Evolutionary conservation across 2,797 vertebrate species (phyloP).

Genomic region (Ctenosaura bakeri): DNA sequence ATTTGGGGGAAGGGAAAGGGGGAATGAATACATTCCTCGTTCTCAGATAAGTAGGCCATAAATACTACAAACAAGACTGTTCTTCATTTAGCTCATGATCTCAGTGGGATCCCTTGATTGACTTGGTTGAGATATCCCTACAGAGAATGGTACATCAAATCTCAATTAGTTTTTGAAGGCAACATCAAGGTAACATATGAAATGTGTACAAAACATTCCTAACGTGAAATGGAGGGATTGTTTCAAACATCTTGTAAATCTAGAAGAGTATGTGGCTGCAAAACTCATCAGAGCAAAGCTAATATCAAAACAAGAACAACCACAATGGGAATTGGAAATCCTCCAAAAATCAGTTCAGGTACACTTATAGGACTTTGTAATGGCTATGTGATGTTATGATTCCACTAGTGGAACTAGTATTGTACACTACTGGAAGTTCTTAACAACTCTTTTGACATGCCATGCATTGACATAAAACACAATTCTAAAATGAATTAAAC

Average conservation of each 20-base stretch:
- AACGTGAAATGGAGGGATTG: slow-evolving; percentile 33
- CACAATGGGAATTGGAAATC: slow-evolving; percentile 23
- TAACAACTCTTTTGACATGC: slow-evolving; percentile 2
- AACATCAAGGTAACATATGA: not conserved
- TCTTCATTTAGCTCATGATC: not conserved
- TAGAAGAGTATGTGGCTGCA: not conserved
- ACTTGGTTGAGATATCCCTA: not conserved
- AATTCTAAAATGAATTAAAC: slow-evolving; percentile 22
- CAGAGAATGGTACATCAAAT: not conserved
- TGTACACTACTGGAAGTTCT: slow-evolving; percentile 15
- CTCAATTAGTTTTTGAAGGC: not conserved
- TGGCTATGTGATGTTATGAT: slow-evolving; percentile 14
- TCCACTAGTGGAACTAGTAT: not conserved
- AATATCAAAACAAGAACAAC: slow-evolving; percentile 33
- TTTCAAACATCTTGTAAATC: slow-evolving; percentile 35
- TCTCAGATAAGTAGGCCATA: not conserved
- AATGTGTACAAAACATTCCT: not conserved
- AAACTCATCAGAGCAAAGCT: slow-evolving; percentile 47
- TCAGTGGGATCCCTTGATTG: not conserved
- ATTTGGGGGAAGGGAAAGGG: not conserved
- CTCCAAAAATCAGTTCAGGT: slow-evolving; percentile 7
- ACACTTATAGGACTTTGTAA: not conserved
- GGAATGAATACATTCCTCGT: not conserved
- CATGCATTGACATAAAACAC: slow-evolving; percentile 3
- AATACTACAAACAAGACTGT: not conserved